Evolutionary conservation across 2,113 vertebrate species (phyloP).

Genomic region (Halichoerus grypus): DNA sequence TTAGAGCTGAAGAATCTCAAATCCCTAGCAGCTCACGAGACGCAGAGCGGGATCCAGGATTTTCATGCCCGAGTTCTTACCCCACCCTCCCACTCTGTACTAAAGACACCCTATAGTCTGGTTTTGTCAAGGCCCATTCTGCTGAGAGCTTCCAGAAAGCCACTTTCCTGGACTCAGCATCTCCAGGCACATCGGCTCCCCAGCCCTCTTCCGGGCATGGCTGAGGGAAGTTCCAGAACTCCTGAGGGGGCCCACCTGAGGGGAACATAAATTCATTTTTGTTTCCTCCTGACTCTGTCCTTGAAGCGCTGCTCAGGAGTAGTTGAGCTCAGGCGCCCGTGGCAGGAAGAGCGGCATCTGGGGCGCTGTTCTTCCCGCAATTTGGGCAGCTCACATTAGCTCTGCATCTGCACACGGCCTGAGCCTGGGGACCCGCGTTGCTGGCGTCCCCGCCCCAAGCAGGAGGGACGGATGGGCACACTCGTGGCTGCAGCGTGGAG

Average conservation of each 20-base stretch:
- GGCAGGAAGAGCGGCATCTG: neutral
- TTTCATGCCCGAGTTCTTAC: accelerated
- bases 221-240: neutral
- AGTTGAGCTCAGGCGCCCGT: neutral
- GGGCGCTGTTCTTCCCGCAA: neutral
- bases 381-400: neutral
- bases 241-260: neutral
- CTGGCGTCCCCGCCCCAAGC: neutral
- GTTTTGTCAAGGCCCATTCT: neutral
- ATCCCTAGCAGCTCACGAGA: neutral
- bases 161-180: neutral
- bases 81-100: too few species aligned
- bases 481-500: neutral
- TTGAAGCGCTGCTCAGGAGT: neutral
- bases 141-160: neutral
- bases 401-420: neutral
- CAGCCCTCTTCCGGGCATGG: neutral
- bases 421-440: neutral
- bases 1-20: neutral
- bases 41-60: too few species aligned
- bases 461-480: neutral
- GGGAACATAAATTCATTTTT: neutral
- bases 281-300: neutral
- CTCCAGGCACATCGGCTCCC: neutral
- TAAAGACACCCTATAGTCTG: neutral